Evolutionary conservation across 2,797 vertebrate genomes (phyloP).

Genomic region (Poeciliopsis paucimaculata): DNA sequence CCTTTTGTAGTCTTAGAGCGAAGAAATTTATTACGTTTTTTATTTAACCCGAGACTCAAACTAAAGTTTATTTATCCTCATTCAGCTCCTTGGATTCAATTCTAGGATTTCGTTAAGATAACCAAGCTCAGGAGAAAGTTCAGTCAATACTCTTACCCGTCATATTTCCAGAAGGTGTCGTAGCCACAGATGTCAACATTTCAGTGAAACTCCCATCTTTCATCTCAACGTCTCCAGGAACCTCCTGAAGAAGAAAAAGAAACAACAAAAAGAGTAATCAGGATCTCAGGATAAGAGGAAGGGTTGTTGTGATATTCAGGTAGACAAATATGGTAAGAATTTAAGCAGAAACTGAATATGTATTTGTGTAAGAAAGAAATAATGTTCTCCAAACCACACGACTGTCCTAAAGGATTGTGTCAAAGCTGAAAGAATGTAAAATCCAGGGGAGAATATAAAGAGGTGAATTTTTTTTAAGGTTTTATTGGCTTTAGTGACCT

Average conservation of each 20-base stretch:
- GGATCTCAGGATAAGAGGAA: neutral
- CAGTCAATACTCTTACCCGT: conserved; percentile 48
- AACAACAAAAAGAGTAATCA: fast-evolving
- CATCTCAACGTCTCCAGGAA: conserved; percentile 47
- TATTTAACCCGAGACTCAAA: neutral
- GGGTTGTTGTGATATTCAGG: neutral
- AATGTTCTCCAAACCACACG: conserved; percentile 6
- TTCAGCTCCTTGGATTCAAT: neutral
- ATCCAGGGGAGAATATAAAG: neutral
- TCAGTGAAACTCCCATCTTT: conserved; percentile 68
- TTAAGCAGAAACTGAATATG: neutral
- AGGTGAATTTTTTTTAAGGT: too few species aligned
- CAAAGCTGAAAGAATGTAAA: neutral
- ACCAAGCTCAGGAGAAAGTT: too few species aligned
- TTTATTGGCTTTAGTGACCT: too few species aligned
- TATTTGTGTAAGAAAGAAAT: neutral
- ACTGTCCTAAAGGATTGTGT: conserved; percentile 1
- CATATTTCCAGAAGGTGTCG: conserved; percentile 10
- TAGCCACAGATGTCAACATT: conserved; percentile 10
- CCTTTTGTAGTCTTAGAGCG: too few species aligned
- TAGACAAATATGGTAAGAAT: neutral
- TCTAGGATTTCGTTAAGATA: neutral
- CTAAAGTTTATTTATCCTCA: neutral
- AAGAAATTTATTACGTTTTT: neutral
- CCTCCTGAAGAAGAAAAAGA: conserved; percentile 45